Evolutionary conservation across 2,113 vertebrate species (phyloP).

Genomic region (Seriola rivoliana): DNA sequence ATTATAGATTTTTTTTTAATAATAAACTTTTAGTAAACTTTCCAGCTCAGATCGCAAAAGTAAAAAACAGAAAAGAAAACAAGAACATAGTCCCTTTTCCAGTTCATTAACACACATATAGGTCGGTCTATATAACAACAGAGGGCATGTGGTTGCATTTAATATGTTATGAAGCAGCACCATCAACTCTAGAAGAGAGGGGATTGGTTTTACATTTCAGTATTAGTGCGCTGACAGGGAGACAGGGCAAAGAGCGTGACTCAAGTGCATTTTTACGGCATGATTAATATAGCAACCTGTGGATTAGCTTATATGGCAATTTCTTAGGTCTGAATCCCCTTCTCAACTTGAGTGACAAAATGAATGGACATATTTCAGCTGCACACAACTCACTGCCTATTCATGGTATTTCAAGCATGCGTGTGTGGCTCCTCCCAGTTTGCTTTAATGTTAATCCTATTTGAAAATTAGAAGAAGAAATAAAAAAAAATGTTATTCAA

Average conservation of each 20-base stretch:
- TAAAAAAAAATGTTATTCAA: slow-evolving; percentile 1
- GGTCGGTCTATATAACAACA: background rate
- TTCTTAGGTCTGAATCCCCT: background rate
- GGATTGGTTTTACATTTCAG: slow-evolving; percentile 19
- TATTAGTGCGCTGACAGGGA: background rate
- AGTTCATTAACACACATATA: background rate
- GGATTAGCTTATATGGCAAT: background rate
- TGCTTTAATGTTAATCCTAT: slow-evolving; percentile 8
- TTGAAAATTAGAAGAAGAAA: background rate
- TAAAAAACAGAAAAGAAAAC: background rate
- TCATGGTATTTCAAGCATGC: background rate
- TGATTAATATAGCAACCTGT: slow-evolving; percentile 6
- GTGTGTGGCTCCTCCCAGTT: slow-evolving; percentile 39
- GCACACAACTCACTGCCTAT: background rate
- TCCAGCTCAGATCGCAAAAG: background rate
- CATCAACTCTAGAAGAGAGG: background rate
- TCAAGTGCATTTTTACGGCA: slow-evolving; percentile 1
- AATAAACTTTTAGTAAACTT: slow-evolving; percentile 12
- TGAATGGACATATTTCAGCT: background rate
- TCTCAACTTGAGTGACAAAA: background rate
- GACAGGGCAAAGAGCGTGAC: slow-evolving; percentile 47
- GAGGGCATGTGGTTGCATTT: slow-evolving; percentile 2
- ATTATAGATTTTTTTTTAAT: background rate
- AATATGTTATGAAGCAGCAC: background rate
- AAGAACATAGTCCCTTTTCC: background rate